Base-by-base conservation (phyloP, 2,888 invertebrate genomes). In the Aphidoletes aphidimyza region DNA sequence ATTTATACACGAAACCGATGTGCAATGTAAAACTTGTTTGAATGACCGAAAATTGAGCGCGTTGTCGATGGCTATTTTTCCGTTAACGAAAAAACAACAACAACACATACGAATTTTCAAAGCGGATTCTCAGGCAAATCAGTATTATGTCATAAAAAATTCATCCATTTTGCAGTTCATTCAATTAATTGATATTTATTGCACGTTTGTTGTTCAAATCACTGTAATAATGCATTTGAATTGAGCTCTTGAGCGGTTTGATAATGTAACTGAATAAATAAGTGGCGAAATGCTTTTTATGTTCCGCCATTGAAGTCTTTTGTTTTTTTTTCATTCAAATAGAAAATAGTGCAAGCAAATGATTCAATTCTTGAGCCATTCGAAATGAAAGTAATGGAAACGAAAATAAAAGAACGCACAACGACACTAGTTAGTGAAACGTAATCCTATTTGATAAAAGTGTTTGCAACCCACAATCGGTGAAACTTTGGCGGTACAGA, bases 141-240 rank as follows among this genome's bases (percentile, higher is more conserved):
- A 30, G 81, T 81, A 81, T 81, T 81, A 81, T 81, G 81, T 81
- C 81, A 81, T 37, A 14, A 78, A 36, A 34, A 34, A 34, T 69
- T 14, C 54, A 54, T 54, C 54, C 22, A 3, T 81, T 81, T 81
- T 81, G 37, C 37, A 78, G 19, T 78, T 36, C 78, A 78, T 36
- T 6, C n/a, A 81, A 81, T 37, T 81, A 81, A 81, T 81, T 81
- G 81, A 81, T 81, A 81, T 81, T 81, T 81, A 37, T 37, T 81
- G 81, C 81, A 81, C 81, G 81, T 81, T 81, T 19, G 17, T 22
- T 81, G 81, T 37, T 37, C n/a, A 36, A 36, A 78, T 36, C 36
- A 3, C 78, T 36, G 34, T 26, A 36, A 81, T 37, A 9, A 6
- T 17, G 81, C 37, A 11, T 81, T 78, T 11, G 36, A 36, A 36